These are phyloP conservation scores for Tachina lurida DNA, from an alignment of 2,888 invertebrate genomes.

Conservation along the genomic window DNA sequence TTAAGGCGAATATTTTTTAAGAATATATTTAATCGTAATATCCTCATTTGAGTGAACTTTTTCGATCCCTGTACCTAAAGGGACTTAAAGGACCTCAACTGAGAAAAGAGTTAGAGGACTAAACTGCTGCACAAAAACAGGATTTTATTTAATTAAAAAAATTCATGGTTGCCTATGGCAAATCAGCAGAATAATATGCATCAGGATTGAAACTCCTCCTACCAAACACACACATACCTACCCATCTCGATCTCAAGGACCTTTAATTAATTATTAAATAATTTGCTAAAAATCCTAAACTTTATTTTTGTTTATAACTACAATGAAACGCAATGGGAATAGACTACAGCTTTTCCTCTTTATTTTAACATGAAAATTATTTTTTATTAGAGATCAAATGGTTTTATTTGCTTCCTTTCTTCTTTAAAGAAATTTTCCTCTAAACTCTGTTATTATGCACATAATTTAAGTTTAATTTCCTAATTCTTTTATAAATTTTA, in stretches of 20 bases:
- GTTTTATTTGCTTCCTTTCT: neutral
- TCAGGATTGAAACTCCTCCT: no score
- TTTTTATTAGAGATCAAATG: neutral
- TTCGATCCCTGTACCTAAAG: no score
- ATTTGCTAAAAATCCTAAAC: neutral
- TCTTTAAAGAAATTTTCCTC: neutral
- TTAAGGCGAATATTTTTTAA: no score
- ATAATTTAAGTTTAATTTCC: conserved; percentile 61
- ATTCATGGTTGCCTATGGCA: no score
- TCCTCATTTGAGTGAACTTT: no score
- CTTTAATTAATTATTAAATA: neutral
- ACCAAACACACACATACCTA: neutral
- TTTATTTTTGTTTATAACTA: neutral
- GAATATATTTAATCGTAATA: no score
- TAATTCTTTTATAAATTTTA: conserved; percentile 65
- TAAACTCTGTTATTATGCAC: conserved; percentile 20
- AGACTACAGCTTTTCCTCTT: neutral
- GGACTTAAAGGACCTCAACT: no score
- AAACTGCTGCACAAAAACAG: no score
- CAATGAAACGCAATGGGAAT: no score
- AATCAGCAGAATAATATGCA: no score
- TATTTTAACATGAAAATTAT: neutral
- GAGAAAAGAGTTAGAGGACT: no score
- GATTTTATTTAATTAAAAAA: no score
- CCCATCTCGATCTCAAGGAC: neutral